Conservation (phyloP, 2,888 invertebrate species). For the Tyria jacobaeae region DNA sequence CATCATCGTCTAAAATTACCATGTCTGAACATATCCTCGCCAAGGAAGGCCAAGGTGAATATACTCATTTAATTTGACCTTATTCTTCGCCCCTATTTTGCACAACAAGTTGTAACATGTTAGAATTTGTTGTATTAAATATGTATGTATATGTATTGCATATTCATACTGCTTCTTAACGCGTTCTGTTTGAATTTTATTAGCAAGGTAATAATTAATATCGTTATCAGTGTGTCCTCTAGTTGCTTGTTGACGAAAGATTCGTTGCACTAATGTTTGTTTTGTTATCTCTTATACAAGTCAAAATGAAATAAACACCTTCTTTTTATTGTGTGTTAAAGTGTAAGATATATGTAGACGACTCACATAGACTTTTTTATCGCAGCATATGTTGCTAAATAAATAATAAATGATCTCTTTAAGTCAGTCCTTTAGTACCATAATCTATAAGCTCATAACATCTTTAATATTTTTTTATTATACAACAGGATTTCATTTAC, state of each 20-base stretch:
- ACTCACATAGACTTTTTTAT: background rate
- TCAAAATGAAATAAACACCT: background rate
- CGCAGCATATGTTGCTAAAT: too few species aligned
- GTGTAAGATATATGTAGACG: background rate
- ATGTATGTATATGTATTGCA: conserved; percentile 14
- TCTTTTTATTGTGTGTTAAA: background rate
- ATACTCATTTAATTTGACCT: conserved; percentile 33
- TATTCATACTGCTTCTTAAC: conserved; percentile 19
- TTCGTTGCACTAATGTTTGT: conserved; percentile 1
- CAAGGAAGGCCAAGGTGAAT: conserved; percentile 90
- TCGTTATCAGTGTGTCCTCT: conserved; percentile 47
- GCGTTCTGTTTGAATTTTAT: conserved; percentile 11
- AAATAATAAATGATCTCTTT: background rate
- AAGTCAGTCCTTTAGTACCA: background rate
- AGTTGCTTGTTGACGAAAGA: conserved; percentile 25
- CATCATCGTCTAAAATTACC: conserved; percentile 96
- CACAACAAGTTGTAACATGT: conserved; percentile 11
- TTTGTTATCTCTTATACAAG: background rate
- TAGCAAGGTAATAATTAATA: conserved; percentile 15
- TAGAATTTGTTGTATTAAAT: conserved; percentile 23
- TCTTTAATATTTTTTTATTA: background rate
- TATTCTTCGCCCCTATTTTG: conserved; percentile 4
- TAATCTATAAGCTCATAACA: background rate
- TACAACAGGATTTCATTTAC: background rate
- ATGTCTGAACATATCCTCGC: conserved; percentile 93